Evolutionary conservation across 64 coral and sea anemone species (phyloP).

Genomic region (Montipora efflorescens): DNA sequence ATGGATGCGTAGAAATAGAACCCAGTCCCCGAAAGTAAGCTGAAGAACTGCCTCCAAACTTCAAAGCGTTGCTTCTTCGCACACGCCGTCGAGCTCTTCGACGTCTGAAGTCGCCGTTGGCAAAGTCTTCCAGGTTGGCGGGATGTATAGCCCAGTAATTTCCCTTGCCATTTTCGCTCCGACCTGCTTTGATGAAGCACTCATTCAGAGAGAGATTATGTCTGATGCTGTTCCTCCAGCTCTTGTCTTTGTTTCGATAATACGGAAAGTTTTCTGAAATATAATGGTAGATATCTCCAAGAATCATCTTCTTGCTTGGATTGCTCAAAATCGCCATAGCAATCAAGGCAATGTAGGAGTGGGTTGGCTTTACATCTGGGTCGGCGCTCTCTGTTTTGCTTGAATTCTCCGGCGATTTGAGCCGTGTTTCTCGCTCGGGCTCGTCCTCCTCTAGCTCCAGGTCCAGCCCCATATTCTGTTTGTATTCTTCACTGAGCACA

Average conservation of each 20-base stretch:
- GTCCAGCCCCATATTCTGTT: neutral
- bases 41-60: constrained; percentile 63
- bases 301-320: constrained; percentile 90
- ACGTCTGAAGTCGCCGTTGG: constrained; percentile 98
- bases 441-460: neutral
- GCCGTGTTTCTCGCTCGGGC: neutral
- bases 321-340: constrained; percentile 98
- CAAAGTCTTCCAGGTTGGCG: constrained; percentile 94
- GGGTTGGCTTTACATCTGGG: constrained; percentile 89
- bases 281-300: constrained; percentile 97
- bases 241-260: constrained; percentile 99
- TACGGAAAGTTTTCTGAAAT: constrained; percentile 97
- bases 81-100: constrained; percentile 89
- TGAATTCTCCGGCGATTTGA: neutral
- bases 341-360: constrained; percentile 97
- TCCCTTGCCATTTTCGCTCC: constrained; percentile 98
- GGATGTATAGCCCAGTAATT: constrained; percentile 99
- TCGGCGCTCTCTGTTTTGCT: constrained; percentile 62
- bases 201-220: constrained; percentile 98
- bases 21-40: constrained; percentile 66
- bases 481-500: constrained; percentile 28
- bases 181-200: constrained; percentile 97
- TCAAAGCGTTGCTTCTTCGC: constrained; percentile 81
- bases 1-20: constrained; percentile 32
- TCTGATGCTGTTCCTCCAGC: constrained; percentile 96